A percentile compares a stretch with the other conserved stretches of the same genome.
Conservation (phyloP, 2,113 vertebrate species). For the Elgaria multicarinata region DNA sequence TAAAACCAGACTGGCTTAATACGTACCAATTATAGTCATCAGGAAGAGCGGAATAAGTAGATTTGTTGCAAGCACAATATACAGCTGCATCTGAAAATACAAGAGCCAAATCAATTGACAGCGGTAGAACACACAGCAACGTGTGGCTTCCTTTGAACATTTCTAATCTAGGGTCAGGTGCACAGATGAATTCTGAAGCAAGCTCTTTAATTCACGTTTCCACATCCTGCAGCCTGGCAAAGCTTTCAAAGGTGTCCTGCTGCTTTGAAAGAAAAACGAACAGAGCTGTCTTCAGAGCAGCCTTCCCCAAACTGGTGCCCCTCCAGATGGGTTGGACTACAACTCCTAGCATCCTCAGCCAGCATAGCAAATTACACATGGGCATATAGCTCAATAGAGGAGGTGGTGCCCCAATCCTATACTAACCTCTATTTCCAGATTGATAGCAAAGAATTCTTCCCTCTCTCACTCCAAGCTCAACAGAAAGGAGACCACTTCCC, state of each 20-base stretch:
- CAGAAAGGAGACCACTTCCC: not conserved
- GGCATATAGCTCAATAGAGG: not conserved
- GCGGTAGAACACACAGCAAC: not conserved
- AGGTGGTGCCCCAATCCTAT: not conserved
- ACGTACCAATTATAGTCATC: constrained; percentile 85
- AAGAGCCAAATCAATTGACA: not conserved
- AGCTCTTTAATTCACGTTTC: not conserved
- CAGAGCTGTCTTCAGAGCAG: not conserved
- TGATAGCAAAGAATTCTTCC: not conserved
- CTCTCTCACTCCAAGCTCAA: too few relatives aligned
- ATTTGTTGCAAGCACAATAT: constrained; percentile 62
- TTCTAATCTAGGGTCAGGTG: not conserved
- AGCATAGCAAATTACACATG: not conserved
- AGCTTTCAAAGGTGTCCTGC: not conserved
- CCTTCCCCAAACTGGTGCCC: too few relatives aligned
- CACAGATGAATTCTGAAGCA: not conserved
- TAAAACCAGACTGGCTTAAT: constrained; percentile 2
- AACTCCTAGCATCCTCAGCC: not conserved
- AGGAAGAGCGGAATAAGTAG: constrained; percentile 79
- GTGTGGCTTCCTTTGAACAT: not conserved
- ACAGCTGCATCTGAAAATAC: constrained; percentile 67
- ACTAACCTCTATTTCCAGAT: not conserved
- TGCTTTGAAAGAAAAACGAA: not conserved
- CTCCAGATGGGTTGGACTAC: not conserved
- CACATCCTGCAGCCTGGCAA: not conserved